Evolutionary conservation across 2,888 invertebrate genomes (phyloP).

Genomic region (Phrixothrix hirtus): DNA sequence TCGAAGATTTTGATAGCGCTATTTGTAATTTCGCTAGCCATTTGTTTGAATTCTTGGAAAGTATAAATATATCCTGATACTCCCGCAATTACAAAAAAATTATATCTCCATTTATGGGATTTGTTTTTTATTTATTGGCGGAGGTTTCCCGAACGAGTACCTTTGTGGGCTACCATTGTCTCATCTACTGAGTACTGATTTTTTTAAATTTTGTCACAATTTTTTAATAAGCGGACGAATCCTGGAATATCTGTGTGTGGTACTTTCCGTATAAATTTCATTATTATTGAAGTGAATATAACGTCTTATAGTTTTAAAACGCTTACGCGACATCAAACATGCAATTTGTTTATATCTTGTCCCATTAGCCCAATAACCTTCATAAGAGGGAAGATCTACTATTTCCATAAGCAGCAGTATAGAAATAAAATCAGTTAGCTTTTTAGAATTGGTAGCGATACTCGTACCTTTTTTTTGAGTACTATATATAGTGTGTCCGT

Average conservation of each 20-base stretch:
- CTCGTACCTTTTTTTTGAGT: conserved; percentile 32
- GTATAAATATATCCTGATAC: conserved; percentile 21
- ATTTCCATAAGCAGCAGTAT: conserved; percentile 44
- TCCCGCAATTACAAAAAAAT: conserved; percentile 27
- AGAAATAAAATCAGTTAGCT: conserved; percentile 39
- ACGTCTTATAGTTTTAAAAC: conserved; percentile 39
- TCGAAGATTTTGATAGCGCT: conserved; percentile 18
- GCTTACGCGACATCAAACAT: conserved; percentile 40
- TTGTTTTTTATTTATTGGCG: conserved; percentile 30
- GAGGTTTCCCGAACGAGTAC: conserved; percentile 25
- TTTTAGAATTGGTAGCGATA: conserved; percentile 32
- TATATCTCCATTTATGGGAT: conserved; percentile 31
- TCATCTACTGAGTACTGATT: conserved; percentile 25
- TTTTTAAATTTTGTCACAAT: conserved; percentile 21
- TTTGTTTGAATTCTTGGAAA: conserved; percentile 19
- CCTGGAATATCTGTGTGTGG: conserved; percentile 39
- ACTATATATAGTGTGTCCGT: too few species aligned
- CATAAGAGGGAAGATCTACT: conserved; percentile 37
- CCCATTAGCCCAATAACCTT: conserved; percentile 30
- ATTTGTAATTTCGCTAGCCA: conserved; percentile 9
- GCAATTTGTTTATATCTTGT: conserved; percentile 35
- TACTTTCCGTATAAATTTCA: conserved; percentile 25
- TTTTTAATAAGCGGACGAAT: too few species aligned
- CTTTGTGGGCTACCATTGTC: conserved; percentile 31
- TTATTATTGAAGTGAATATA: too few species aligned